Base-by-base conservation (phyloP, 2,113 vertebrate species). In the Sceloporus tristichus region DNA sequence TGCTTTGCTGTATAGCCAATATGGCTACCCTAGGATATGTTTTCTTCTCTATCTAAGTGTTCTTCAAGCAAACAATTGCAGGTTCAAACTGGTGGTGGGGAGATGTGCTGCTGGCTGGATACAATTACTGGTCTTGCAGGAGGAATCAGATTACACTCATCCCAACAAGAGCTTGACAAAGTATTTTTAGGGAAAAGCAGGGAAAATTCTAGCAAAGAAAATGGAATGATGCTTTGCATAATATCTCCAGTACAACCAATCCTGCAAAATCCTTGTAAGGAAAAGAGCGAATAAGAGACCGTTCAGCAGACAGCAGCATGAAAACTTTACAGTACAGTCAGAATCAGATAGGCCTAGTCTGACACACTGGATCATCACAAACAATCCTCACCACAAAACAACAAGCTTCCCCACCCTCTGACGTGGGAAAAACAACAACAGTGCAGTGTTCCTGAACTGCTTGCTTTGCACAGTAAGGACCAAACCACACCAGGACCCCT, bases 261-360 rank as follows among this genome's bases (percentile, higher is more conserved):
- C 34, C 38, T 42, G 56, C 59, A 76, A 38, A 65, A 85, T 75
- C 70, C 83, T 56, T 38, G 70, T 42, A 85, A 84, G 71, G 68
- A 21, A 56, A 85, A 53, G 40, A 18, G 59, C 16, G 38, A 83
- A 11, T 48, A 48, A 68, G 18, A 62, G 14, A 38, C 38, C 34
- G 19, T 38, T 66, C 65, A n/a, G 25, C 38, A 8, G 38, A 70
- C 70, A 2, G 48, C 27, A 5, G 42, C 40, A 53, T 6, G 42
- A 23, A 53, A 84, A 48, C 16, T 84, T 19, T n/a, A 48, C 27
- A 54, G 70, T 54, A 48, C 27, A 54, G 70, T 71, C 71, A 83
- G 25, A 38, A 42, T 5, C 9, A 65, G n/a, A 42, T 23, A 42
- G 56, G 21, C 27, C 4, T 48, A 48, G 48, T 81, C 59, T 81